Evolutionary conservation across 2,888 invertebrate species (phyloP), one percentile per base, ranked within the genome.

Genomic region (Drymonia ruficornis): DNA sequence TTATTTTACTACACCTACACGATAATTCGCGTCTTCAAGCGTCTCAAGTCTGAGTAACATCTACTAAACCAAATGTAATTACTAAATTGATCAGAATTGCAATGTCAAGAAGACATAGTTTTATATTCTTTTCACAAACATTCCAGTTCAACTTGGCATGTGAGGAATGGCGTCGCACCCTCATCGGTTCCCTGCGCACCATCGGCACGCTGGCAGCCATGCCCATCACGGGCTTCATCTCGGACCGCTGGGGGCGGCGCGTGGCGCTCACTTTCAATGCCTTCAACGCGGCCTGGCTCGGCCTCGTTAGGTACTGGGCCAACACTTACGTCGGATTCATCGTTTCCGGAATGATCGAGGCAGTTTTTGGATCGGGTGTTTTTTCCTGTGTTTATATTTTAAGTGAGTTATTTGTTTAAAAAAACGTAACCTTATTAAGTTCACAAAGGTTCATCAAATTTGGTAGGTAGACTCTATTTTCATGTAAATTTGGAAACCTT

Each of bases 171-270:
- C 95, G 95, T 61, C 87, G 96, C 31, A 93, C 96, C 0, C 75
- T 96, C 60, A 95, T 96, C 42, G 96, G 96, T 0, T 95, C 96
- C 0, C 84, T 95, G 13, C 94, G 96, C 57, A 96, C 95, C 48
- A 67, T 95, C 36, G 96, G 96, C 23, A 94, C 95, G 56, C 93
- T 96, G 70, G 79, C 94, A 48, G 95, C 95, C 2, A 88, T 96
- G 60, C 95, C 95, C 13, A 86, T 96, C 62, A 94, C 95, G 0
- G 96, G 96, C 43, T 93, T 93, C 67, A 78, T 96, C 42, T 96
- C 96, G 0, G 96, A 96, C 86, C 94, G 94, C 92, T 96, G 93
- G 87, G 96, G 96, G 2, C 90, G 96, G 48, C 93, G 94, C 61
- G 84, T 92, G 2, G 90, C 94, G 1, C 87, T 96, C 56, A 86